Conservation (phyloP, 2,113 vertebrate species). For the Zosterops lateralis region DNA sequence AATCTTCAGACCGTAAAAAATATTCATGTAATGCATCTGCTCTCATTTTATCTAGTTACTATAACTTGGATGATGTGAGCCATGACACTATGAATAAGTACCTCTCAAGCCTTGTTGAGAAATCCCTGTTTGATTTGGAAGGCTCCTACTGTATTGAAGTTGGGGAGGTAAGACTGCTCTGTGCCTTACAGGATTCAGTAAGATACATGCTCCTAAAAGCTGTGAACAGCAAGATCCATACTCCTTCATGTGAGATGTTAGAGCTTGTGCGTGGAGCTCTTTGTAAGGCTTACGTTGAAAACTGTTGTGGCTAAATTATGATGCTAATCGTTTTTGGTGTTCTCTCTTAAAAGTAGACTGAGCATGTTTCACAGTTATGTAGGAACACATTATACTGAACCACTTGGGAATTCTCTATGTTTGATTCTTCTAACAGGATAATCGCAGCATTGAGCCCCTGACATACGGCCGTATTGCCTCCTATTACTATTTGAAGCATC, state of each 20-base stretch:
- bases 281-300: not conserved
- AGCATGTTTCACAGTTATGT: not conserved
- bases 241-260: not conserved
- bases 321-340: not conserved
- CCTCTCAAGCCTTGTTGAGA: slow-evolving; percentile 90
- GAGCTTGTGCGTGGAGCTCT: not conserved
- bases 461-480: slow-evolving; percentile 90
- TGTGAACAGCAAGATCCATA: not conserved
- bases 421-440: slow-evolving; percentile 77
- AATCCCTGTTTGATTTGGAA: slow-evolving; percentile 88
- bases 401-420: not conserved
- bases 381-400: not conserved
- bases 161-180: slow-evolving; percentile 81
- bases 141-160: slow-evolving; percentile 91
- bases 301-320: not conserved
- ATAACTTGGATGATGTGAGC: slow-evolving; percentile 88
- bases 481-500: slow-evolving; percentile 95
- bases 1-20: not conserved
- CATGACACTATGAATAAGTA: slow-evolving; percentile 92
- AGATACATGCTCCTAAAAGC: not conserved
- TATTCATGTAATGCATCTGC: not conserved
- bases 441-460: slow-evolving; percentile 83
- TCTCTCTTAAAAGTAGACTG: not conserved
- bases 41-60: slow-evolving; percentile 84
- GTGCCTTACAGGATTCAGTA: not conserved